Evolutionary conservation across 2,113 vertebrate species (phyloP), one percentile per base, ranked within the genome.

Genomic region (Ictalurus furcatus): DNA sequence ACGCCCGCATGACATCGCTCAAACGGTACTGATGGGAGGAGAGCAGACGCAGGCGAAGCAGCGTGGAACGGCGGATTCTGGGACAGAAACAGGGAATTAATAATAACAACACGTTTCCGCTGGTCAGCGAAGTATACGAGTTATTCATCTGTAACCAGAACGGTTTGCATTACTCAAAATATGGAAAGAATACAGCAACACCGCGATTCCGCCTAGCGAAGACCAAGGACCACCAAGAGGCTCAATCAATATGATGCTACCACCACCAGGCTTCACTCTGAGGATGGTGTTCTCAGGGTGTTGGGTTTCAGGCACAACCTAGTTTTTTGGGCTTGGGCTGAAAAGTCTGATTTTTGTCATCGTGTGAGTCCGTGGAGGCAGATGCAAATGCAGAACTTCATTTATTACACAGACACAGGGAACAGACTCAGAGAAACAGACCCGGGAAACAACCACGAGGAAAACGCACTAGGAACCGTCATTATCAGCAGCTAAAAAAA

Each of bases 1-100:
- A 96, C 40, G 95, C 95, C 52, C 93, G 89, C 92, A 95, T 94
- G 87, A 97, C 91, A 0, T 96, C 93, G 0, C 96, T 96, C 40
- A 96, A 92, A 23, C 90, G 94, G 90, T 95, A 96, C 87, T 94
- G 91, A 9, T 94, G 93, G 6, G 92, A 94, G 61, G 94, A 92
- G 84, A 96, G 94, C 28, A 97, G 95, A 73, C 90, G 93, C 19
- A 97, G 94, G 23, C 96, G 94, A 48, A 95, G 92, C 92, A 94
- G 96, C 0, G 96, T 96, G 0, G 96, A 96, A 28, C 92, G 96
- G 88, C 96, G 96, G 85, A 96, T 95, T 90, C 97, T 97, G 88
- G 80, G 40, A 86, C 14, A 30, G 25, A 59, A 40, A 82, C 30
- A 37, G 25, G 52, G 17, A 19, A 56, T 56, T 13, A 54, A 14